A percentile compares a stretch with the other conserved stretches of the same genome.
phyloP scores from a whole-genome alignment of 2,888 invertebrate species.

The Physocephala rufipes region DNA sequence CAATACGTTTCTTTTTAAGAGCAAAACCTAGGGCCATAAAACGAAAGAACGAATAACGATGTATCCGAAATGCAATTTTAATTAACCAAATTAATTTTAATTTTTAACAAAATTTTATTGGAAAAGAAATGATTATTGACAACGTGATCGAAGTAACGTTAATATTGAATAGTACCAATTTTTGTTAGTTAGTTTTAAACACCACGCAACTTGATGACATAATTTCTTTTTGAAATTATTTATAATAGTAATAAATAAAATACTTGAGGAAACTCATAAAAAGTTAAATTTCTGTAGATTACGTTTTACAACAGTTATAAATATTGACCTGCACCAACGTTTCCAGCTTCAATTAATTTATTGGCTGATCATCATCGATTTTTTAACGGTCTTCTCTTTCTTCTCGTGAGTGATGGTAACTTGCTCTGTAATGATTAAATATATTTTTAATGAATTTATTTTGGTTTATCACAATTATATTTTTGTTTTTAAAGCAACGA shows the following conservation, averaged over 20 bases:
- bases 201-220: too few species aligned
- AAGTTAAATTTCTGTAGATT: background rate
- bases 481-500: background rate
- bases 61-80: background rate
- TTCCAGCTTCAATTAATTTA: slow-evolving; percentile 44
- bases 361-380: slow-evolving; percentile 62
- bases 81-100: background rate
- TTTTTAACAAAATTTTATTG: slow-evolving; percentile 1
- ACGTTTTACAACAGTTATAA: background rate
- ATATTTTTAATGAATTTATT: background rate
- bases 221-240: too few species aligned
- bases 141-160: background rate
- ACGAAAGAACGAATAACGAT: slow-evolving; percentile 4
- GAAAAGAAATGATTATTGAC: too few species aligned
- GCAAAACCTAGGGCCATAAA: slow-evolving; percentile 8
- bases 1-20: slow-evolving; percentile 38
- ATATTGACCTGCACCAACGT: background rate
- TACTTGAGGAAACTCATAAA: background rate
- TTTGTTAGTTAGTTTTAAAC: too few species aligned
- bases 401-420: slow-evolving; percentile 61
- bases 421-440: slow-evolving; percentile 51
- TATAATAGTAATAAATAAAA: too few species aligned
- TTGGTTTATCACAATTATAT: background rate
- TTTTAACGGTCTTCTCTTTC: slow-evolving; percentile 62
- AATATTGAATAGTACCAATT: too few species aligned